These are phyloP conservation scores for Drosophila robusta DNA, from an alignment of 2,888 invertebrate genomes.

Conservation along the genomic window DNA sequence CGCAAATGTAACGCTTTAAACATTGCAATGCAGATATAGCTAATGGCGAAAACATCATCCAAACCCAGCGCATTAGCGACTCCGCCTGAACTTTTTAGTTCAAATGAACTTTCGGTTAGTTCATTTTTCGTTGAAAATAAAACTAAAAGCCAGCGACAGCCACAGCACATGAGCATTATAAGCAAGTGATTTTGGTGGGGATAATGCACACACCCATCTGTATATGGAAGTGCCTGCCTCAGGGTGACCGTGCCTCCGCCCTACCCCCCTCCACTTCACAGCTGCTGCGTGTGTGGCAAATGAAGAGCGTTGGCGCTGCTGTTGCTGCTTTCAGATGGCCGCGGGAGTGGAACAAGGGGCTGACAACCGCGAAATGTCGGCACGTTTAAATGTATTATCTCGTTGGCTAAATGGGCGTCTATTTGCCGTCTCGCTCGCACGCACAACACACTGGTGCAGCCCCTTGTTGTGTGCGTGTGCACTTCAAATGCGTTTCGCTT, in stretches of 20 bases:
- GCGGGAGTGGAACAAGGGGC: slow-evolving; percentile 24
- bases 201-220: slow-evolving; percentile 5
- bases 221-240: slow-evolving; percentile 8
- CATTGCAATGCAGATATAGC: not conserved
- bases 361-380: slow-evolving; percentile 55
- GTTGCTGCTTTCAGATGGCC: slow-evolving; percentile 18
- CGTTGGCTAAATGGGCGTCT: slow-evolving; percentile 36
- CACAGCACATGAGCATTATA: slow-evolving; percentile 34
- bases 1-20: not conserved
- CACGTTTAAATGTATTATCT: slow-evolving; percentile 68
- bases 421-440: slow-evolving; percentile 17
- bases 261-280: not conserved
- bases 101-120: slow-evolving; percentile 5
- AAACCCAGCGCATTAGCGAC: slow-evolving; percentile 1
- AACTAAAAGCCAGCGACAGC: slow-evolving; percentile 39
- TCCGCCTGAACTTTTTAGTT: slow-evolving; percentile 1
- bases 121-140: slow-evolving; percentile 25
- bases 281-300: not conserved
- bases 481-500: slow-evolving; percentile 63
- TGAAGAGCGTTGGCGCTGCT: slow-evolving; percentile 1
- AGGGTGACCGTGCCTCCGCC: not conserved
- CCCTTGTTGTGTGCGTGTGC: slow-evolving; percentile 27
- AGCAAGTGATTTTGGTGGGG: slow-evolving; percentile 28
- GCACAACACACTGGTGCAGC: not conserved
- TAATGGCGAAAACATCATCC: not conserved